These are phyloP conservation scores for Caenorhabditis becei DNA, from an alignment of 2,888 invertebrate genomes.

Conservation along the genomic window DNA sequence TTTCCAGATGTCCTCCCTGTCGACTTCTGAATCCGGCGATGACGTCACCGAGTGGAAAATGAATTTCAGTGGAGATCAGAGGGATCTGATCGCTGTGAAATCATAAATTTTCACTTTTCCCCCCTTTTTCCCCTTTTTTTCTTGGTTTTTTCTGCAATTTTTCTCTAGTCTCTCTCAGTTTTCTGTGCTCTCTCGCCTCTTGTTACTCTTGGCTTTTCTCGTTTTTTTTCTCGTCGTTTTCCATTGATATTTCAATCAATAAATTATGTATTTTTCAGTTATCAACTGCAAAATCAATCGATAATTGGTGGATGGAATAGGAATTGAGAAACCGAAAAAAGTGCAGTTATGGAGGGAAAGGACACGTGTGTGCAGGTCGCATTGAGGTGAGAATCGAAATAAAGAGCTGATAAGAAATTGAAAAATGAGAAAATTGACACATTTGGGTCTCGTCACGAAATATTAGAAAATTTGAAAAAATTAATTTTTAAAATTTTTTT, in stretches of 20 bases:
- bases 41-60: constrained; percentile 22
- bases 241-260: constrained; percentile 5
- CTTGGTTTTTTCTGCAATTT: constrained; percentile 13
- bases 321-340: background rate
- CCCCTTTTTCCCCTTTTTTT: constrained; percentile 10
- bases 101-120: constrained; percentile 7
- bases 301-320: constrained; percentile 28
- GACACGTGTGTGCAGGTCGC: constrained; percentile 64
- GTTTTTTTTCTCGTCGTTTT: background rate
- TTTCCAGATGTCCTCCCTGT: constrained; percentile 30
- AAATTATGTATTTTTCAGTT: constrained; percentile 17
- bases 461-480: too few species aligned
- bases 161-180: constrained; percentile 31
- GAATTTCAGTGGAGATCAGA: constrained; percentile 22
- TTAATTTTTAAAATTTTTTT: too few species aligned
- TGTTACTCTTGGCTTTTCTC: background rate
- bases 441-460: too few species aligned
- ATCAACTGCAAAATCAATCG: background rate
- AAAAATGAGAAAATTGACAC: too few species aligned
- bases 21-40: background rate
- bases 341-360: constrained; percentile 40
- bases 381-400: constrained; percentile 50
- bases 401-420: too few species aligned
- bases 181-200: background rate
- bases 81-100: constrained; percentile 24